Evolutionary conservation across 2,888 invertebrate genomes (phyloP).

Genomic region (Calameuta idolon): DNA sequence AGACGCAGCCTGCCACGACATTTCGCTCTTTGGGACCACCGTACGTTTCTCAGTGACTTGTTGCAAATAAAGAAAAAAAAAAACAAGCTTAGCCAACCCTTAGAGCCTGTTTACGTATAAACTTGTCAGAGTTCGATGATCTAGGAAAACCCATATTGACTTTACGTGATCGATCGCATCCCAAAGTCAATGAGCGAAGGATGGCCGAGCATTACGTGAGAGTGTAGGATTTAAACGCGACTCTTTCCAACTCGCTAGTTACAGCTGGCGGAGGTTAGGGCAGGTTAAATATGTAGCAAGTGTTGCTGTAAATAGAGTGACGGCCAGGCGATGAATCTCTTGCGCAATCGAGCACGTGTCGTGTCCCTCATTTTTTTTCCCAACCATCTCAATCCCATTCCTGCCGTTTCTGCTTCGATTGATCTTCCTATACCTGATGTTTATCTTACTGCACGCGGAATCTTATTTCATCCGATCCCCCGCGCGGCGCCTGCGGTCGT

Average conservation of each 20-base stretch:
- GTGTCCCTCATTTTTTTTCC: neutral
- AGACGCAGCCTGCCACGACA: neutral
- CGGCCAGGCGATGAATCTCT: constrained; percentile 55
- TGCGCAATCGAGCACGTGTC: constrained; percentile 64
- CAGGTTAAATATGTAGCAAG: constrained; percentile 64
- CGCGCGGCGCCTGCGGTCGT: neutral
- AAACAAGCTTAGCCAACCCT: neutral
- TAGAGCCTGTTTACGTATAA: neutral
- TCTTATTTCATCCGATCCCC: no score
- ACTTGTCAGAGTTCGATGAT: neutral
- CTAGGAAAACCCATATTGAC: neutral
- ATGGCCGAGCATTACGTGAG: neutral
- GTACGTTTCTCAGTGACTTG: neutral
- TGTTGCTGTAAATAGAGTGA: constrained; percentile 64
- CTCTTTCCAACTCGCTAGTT: constrained; percentile 23
- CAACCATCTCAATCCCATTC: neutral
- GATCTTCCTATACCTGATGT: neutral
- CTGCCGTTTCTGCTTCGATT: neutral
- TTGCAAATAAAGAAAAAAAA: neutral
- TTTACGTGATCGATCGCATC: neutral
- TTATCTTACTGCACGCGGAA: neutral
- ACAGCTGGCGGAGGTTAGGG: constrained; percentile 54
- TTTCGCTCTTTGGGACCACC: neutral
- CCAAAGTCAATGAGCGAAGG: neutral
- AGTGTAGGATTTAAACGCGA: neutral